Evolutionary conservation across 1,140 invertebrate genomes (phyloP), one percentile per base, ranked within the genome.

Genomic region (Apis dorsata): DNA sequence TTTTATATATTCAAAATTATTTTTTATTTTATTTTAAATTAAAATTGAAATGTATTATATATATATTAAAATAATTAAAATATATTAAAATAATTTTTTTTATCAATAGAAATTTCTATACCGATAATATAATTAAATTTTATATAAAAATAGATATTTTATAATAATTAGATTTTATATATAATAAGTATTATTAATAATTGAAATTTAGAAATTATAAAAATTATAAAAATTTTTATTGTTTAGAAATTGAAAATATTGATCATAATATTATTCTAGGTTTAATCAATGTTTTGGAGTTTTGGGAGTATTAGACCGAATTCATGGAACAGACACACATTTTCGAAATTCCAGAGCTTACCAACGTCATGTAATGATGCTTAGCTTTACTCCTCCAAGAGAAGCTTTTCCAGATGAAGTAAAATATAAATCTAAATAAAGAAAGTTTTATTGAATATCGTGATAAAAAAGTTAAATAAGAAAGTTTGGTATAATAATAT

Each of bases 241-340:
- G 65, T 78, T 65, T 17, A 62, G 69, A 21, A 69, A 51, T 82
- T 44, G 34, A 44, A 34, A 62, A 12, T 59, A 44, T 55, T 65
- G 5, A 13, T 49, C 15, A 19, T 51, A 59, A 9, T 34, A 19
- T 69, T 53, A 63, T 93, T 93, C 44, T 85, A 97, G 97, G 92
- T 97, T 97, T 90, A 97, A 97, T 88, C 96, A 98, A 88, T 98
- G 97, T 90, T 98, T 96, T 92, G 98, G 98, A 2, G 97, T 98
- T 0, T 92, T 98, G 34, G 98, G 97, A 3, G 95, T 98, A 4
- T 91, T 98, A 78, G 98, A 98, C 92, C 95, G 97, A 69, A 92
- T 98, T 3, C 98, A 98, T 91, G 97, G 97, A 28, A 98, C 98
- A 0, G 97, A 98, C 89, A 95, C 95, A 1, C 93, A 96, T 84